Evolutionary conservation across 2,113 vertebrate genomes (phyloP).

Genomic region (Noctilio leporinus): DNA sequence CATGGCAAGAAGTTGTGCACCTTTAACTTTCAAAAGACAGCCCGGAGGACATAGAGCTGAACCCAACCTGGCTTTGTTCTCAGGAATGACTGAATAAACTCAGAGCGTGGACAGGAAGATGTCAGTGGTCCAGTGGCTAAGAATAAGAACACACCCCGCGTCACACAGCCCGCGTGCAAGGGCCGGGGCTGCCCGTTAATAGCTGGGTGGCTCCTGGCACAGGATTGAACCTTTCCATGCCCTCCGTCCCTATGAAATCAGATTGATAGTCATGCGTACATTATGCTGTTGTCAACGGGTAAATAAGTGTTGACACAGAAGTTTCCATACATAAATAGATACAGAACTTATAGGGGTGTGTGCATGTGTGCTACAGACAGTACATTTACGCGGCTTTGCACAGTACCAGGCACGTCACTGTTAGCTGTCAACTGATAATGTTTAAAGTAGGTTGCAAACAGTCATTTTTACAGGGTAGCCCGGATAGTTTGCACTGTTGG

Average conservation of each 20-base stretch:
- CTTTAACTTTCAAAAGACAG: conserved; percentile 16
- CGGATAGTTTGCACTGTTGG: neutral
- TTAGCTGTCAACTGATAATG: neutral
- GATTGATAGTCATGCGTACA: neutral
- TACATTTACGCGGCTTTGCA: too few species aligned
- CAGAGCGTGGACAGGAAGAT: conserved; percentile 40
- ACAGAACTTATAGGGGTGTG: accelerated
- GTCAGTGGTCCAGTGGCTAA: neutral
- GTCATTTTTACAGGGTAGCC: conserved; percentile 51
- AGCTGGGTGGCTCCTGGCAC: neutral
- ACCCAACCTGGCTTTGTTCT: conserved; percentile 30
- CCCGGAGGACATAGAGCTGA: neutral
- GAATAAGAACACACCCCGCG: neutral
- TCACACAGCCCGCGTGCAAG: neutral
- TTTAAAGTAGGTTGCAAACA: conserved; percentile 57
- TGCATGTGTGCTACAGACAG: too few species aligned
- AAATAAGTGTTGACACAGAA: neutral
- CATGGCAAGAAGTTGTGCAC: neutral
- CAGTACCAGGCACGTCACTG: accelerated
- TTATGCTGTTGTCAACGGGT: neutral
- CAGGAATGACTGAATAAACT: conserved; percentile 43
- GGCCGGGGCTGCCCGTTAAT: neutral
- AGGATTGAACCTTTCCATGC: neutral
- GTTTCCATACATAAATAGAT: neutral
- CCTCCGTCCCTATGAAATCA: neutral